Conservation (phyloP, 1,140 invertebrate species). For the Mycetomoellerius zeteki region DNA sequence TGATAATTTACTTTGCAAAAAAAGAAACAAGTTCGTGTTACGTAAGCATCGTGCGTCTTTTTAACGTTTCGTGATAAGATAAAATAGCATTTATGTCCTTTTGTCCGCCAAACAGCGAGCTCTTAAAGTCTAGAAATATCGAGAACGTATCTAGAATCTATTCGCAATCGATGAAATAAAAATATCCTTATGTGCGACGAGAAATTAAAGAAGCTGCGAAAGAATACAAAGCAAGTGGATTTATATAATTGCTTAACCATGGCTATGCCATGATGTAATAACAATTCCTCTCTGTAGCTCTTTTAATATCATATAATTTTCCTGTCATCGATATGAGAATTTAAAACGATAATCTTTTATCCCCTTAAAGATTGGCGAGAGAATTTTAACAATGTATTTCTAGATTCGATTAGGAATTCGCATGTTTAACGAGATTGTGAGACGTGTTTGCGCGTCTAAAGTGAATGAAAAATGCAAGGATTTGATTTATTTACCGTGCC, state of each 20-base stretch:
- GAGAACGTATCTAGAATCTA: background rate
- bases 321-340: background rate
- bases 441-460: background rate
- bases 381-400: background rate
- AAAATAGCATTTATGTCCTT: slow-evolving; percentile 2
- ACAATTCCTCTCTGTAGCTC: background rate
- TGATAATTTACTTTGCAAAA: slow-evolving; percentile 42
- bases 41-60: slow-evolving; percentile 23
- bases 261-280: background rate
- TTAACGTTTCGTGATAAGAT: slow-evolving; percentile 40
- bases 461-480: background rate
- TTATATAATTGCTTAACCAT: background rate
- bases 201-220: background rate
- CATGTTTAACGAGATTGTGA: background rate
- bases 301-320: background rate
- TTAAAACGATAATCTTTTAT: background rate
- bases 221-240: background rate
- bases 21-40: slow-evolving; percentile 37
- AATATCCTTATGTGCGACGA: background rate
- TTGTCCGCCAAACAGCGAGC: background rate
- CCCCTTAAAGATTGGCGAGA: background rate
- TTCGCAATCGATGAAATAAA: background rate
- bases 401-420: background rate
- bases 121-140: background rate
- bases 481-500: slow-evolving; percentile 46